Conservation (phyloP, 2,797 vertebrate genomes). For the Anableps anableps region DNA sequence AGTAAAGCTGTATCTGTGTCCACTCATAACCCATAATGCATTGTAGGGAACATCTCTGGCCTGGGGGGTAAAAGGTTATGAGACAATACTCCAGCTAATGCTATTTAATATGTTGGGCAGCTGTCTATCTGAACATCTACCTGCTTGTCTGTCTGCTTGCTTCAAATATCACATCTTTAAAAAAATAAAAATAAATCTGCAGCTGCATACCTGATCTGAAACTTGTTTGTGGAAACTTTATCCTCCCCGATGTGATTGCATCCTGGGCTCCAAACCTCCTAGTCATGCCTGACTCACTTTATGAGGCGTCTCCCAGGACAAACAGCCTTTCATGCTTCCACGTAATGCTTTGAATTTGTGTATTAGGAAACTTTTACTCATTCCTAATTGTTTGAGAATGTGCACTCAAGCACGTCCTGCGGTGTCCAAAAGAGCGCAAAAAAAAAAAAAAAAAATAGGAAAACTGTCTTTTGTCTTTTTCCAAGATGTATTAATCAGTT, state of each 20-base stretch:
- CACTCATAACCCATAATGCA: constrained; percentile 53
- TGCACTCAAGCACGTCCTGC: constrained; percentile 34
- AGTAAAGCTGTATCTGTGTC: constrained; percentile 57
- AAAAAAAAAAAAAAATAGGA: neutral
- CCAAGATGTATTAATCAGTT: constrained; percentile 10
- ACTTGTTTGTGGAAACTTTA: constrained; percentile 61
- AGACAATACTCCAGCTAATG: constrained; percentile 51
- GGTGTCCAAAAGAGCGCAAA: neutral
- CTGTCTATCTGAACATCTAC: constrained; percentile 52
- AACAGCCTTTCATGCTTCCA: constrained; percentile 59
- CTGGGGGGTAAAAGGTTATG: constrained; percentile 56
- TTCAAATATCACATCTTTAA: constrained; percentile 44
- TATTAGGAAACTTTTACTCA: constrained; percentile 60
- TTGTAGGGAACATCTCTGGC: constrained; percentile 57
- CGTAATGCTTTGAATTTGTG: constrained; percentile 35
- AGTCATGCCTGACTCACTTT: constrained; percentile 67
- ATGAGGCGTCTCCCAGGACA: constrained; percentile 52
- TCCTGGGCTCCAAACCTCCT: constrained; percentile 49
- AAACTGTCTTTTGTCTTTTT: constrained; percentile 18
- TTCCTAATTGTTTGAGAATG: constrained; percentile 56
- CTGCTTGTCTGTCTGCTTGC: constrained; percentile 33
- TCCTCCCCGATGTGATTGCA: constrained; percentile 51
- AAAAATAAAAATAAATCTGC: constrained; percentile 52
- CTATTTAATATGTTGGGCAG: constrained; percentile 53
- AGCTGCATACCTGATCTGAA: constrained; percentile 49